Conservation (phyloP, 2,113 vertebrate genomes). For the Pavo muticus region DNA sequence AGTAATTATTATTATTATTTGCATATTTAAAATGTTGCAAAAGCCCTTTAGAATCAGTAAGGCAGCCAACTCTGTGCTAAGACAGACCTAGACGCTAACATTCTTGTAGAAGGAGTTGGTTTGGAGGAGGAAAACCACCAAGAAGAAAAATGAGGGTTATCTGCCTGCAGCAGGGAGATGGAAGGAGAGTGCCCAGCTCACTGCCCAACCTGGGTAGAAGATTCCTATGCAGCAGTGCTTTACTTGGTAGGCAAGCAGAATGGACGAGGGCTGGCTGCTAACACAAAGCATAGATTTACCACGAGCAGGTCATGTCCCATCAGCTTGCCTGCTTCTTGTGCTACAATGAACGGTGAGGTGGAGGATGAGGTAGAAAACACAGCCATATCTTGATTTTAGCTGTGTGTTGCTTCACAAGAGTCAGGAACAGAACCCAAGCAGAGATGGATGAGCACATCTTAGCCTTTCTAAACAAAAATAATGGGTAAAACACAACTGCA, state of each 20-base stretch:
- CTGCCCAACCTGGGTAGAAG: neutral
- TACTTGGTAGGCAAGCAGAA: too few relatives aligned
- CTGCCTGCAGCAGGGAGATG: neutral
- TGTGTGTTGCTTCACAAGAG: neutral
- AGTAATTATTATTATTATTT: slow-evolving; percentile 43
- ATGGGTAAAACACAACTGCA: neutral
- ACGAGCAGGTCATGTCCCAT: neutral
- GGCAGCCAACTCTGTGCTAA: neutral
- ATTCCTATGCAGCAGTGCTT: neutral
- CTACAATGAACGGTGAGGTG: neutral
- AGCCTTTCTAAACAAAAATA: neutral
- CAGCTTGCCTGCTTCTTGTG: neutral
- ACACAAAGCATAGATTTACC: neutral
- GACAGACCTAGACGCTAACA: neutral
- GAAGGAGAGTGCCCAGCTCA: neutral
- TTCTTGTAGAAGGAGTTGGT: neutral
- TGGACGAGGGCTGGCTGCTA: neutral
- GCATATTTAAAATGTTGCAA: slow-evolving; percentile 20
- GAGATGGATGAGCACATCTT: neutral
- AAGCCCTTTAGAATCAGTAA: neutral
- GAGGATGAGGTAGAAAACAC: neutral
- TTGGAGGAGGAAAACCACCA: neutral
- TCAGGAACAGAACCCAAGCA: neutral
- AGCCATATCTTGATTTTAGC: neutral
- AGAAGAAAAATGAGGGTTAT: neutral